Percentiles rank a stretch among this genome's conserved stretches.
phyloP scores from a whole-genome alignment of 1,140 invertebrate species.

The Bicyclus anynana region DNA sequence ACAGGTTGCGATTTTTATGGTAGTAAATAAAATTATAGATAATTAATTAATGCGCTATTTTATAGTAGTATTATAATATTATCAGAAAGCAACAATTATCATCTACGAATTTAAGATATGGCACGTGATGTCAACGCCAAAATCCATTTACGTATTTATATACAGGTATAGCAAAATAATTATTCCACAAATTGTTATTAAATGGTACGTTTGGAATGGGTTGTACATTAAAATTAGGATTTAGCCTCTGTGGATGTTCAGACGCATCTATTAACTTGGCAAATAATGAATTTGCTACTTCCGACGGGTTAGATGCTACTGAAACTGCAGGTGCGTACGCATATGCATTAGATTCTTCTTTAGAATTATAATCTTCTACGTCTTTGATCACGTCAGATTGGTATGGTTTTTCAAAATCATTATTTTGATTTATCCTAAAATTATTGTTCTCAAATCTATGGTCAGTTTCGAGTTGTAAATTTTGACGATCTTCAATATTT shows the following conservation, averaged over 20 bases:
- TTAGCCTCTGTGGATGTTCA: background rate
- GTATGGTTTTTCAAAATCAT: background rate
- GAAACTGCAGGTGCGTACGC: background rate
- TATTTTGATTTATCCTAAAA: background rate
- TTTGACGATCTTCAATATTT: background rate
- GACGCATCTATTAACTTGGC: constrained; percentile 9
- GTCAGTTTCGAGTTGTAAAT: background rate
- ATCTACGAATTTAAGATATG: no score
- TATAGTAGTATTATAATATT: no score
- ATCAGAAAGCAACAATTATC: no score
- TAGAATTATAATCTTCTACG: background rate
- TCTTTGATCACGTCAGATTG: background rate
- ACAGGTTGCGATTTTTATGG: no score
- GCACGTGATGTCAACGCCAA: background rate
- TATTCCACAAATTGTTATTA: background rate
- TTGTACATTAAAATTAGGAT: background rate
- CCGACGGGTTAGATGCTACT: background rate
- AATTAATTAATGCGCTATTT: no score
- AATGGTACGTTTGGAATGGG: background rate
- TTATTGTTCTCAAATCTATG: background rate
- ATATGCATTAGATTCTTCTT: constrained; percentile 3
- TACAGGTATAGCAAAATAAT: background rate
- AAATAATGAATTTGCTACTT: constrained; percentile 8
- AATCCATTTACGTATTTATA: constrained; percentile 1
- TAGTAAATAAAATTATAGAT: no score